Evolutionary conservation across 2,888 invertebrate genomes (phyloP), one percentile per base, ranked within the genome.

Genomic region (Trichogramma evanescens): DNA sequence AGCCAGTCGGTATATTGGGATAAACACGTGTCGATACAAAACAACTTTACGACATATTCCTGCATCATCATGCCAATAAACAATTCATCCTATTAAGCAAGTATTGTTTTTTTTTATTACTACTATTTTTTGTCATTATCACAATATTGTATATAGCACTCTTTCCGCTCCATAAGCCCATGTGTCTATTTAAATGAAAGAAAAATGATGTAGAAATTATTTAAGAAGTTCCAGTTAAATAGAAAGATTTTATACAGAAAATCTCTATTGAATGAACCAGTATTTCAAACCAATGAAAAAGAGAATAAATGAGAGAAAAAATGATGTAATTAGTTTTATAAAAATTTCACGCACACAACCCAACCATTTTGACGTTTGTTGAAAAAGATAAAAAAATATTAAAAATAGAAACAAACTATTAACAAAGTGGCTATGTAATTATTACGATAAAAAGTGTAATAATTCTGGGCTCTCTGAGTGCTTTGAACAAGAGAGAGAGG

Each of bases 251-350:
- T 74, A 75, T 75, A 73, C 73, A 74, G 72, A 65, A 26, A 48
- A 75, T 75, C 71, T 76, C 74, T 74, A 68, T 67, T 67, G 26
- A 26, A 26, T 72, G 69, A 74, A 74, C 74, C 76, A 77, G 77
- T 77, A 77, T 77, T 77, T 73, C 74, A 74, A 75, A 76, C 75
- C 75, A 76, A 76, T 74, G 75, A 76, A 13, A 57, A 64, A 60
- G 62, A 59, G 56, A 60, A 59, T 63, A 65, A 56, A 64, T 57
- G 50, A 8, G 55, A 65, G 59, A 64, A 65, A 66, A 64, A 66
- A 67, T 66, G 63, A 71, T 70, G 72, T 74, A 74, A 74, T 75
- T 74, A 74, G 74, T 74, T 75, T 74, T 76, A 71, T 72, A 74
- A 73, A 70, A 26, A 26, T 26, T 26, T 26, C 62, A 10, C 48